Evolutionary conservation across 1,140 invertebrate species (phyloP), one percentile per base, ranked within the genome.

Genomic region (Trichomalopsis sarcophagae): DNA sequence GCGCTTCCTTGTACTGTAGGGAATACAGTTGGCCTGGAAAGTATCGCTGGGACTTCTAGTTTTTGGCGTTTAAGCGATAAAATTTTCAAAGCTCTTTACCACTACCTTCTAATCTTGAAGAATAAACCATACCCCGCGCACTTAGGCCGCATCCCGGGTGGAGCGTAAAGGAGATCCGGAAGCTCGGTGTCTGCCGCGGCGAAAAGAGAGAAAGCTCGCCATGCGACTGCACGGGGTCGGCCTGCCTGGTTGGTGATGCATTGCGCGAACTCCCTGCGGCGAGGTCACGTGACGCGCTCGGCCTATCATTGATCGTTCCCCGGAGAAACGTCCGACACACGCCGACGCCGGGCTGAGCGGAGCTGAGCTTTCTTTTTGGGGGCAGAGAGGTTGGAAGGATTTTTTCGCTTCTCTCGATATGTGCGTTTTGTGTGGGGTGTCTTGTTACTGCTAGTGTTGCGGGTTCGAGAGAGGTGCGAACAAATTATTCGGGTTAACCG

Each of bases 301-400:
- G 90, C 91, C 91, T 92, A 91, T 92, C 92, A 93, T 93, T 92
- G 92, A 93, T 93, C 92, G 91, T 91, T 92, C 91, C 92, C 91
- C 89, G 90, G 92, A 93, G 92, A 89, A 91, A 91, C 91, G 91
- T 90, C 87, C 90, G 90, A 92, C 91, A 90, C 89, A 36, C 10
- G 21, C 68, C 68, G 27, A 71, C 55, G 17, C 55, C 50, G 55
- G 17, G 55, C 21, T 21, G 14, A 21, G 55, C 55, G 55, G 55
- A 62, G 17, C 55, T n/a, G 17, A 62, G 55, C 55, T 62, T 62
- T 62, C 55, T 62, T 62, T 62, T 62, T 62, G 17, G 17, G 17
- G 17, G 17, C 17, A n/a, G 6, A 62, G 55, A 17, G 55, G 55
- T 3, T 62, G 1, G 55, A 62, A 62, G 55, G 55, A 62, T 62